Base-by-base conservation (phyloP, 1,140 invertebrate genomes). In the Drosophila rhopaloa region DNA sequence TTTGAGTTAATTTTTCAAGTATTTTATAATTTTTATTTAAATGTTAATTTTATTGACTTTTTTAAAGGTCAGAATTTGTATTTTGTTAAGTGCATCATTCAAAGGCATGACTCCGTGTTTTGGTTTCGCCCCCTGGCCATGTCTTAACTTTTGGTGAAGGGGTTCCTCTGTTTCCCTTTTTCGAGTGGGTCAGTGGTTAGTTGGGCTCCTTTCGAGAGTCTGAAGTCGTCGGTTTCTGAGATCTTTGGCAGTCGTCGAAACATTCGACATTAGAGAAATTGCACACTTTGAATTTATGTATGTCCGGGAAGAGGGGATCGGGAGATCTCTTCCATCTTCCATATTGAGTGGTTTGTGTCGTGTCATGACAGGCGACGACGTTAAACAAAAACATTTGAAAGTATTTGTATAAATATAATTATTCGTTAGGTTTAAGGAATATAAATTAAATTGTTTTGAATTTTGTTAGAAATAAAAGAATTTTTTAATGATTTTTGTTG, bases 271-370 rank as follows among this genome's bases (percentile, higher is more conserved):
- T 73, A 67, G 76, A 79, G 60, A 58, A 79, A 63, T 55, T 59
- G 74, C 51, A 77, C 75, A 72, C 55, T 60, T 78, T n/a, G 59
- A 48, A 79, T 65, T 78, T 78, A 78, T 78, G 76, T 78, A 78
- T 78, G 76, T n/a, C 41, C 29, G 48, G 53, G 16, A 14, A 10
- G 35, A 32, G 29, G 5, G 11, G 16, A 38, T 41, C 24, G 6
- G 60, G 9, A 50, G 9, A 50, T 27, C 19, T 40, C 27, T 41
- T 41, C 13, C 73, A 57, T 40, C 38, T 54, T 63, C 38, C 54
- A 67, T 35, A 65, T 76, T 76, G 73, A 76, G 72, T 70, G 62
- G 32, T 47, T 47, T 47, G 32, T 55, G 68, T 60, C 47, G 67
- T 73, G 67, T 74, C 50, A 50, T 62, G 67, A 67, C 71, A 72